phyloP scores from a whole-genome alignment of 37 sponge, comb jelly and placozoan species.

The Chondrilla cf. caribensis region DNA sequence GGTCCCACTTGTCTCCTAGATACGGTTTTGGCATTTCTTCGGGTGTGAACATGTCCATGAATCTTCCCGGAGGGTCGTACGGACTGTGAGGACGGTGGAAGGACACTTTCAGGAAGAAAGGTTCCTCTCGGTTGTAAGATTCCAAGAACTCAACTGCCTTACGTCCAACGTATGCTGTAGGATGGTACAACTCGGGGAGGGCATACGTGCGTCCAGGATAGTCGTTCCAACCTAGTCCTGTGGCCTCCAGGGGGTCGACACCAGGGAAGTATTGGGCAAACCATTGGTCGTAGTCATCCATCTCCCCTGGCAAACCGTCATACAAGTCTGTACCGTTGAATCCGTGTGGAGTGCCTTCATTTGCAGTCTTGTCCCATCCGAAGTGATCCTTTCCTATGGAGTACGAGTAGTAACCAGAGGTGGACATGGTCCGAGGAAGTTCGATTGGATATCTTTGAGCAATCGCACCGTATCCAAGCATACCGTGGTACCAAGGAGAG shows the following conservation, averaged over 20 bases:
- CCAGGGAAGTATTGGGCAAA: constrained; percentile 38
- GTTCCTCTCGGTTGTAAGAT: constrained; percentile 46
- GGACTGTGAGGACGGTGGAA: constrained; percentile 82
- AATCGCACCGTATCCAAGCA: constrained; percentile 62
- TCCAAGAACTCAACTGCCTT: constrained; percentile 44
- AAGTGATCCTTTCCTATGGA: constrained; percentile 77
- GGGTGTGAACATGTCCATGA: constrained; percentile 42
- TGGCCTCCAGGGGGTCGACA: constrained; percentile 54
- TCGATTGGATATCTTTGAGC: constrained; percentile 46
- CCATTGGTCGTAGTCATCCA: constrained; percentile 74
- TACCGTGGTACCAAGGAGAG: constrained; percentile 77
- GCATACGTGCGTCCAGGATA: constrained; percentile 55
- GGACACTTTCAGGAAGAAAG: constrained; percentile 66
- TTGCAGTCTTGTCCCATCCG: constrained; percentile 52
- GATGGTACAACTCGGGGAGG: constrained; percentile 71
- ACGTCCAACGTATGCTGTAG: constrained; percentile 70
- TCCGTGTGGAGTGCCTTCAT: constrained; percentile 56
- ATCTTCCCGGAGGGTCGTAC: constrained; percentile 62
- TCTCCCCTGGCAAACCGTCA: constrained; percentile 50
- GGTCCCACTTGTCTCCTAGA: constrained; percentile 40
- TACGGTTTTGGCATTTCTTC: constrained; percentile 44
- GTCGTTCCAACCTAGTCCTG: constrained; percentile 66
- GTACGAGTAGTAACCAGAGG: constrained; percentile 47
- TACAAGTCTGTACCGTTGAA: constrained; percentile 55
- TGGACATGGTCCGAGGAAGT: constrained; percentile 43